Base-by-base conservation (phyloP, 2,888 invertebrate genomes). In the Silvanus unidentatus region DNA sequence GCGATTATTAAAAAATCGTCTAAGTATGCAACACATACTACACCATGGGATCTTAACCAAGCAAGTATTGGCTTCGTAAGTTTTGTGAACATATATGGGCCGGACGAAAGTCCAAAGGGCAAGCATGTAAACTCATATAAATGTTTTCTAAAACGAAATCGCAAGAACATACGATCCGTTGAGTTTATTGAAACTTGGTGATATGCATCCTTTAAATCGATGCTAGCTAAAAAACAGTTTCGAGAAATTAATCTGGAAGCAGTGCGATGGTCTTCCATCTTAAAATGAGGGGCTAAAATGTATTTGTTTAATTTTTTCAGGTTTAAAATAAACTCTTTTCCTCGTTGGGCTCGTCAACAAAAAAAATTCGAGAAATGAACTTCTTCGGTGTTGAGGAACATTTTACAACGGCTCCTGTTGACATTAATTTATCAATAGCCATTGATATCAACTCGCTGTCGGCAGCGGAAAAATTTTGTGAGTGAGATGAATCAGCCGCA, bases 141-240 rank as follows among this genome's bases (percentile, higher is more conserved):
- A 14, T 29, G 10, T 3, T 41, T 32, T 10, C 35, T 39, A 34
- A 32, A 41, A 2, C 4, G 3, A 34, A 41, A 41, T 16, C 30
- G 6, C 5, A 41, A 32, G 12, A 36, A 41, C 22, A 36, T 30
- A 9, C 11, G 6, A n/a, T 22, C 5, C 11, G 3, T 10, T 34
- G 35, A 5, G 5, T 41, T 2, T n/a, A 41, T 41, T 3, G 41
- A 15, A 15, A 32, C n/a, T 13, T 13, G 8, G 12, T 27, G 35
- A 41, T 41, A 41, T 6, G 41, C 41, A 34, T 41, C 41, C 13
- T 41, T 39, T 6, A 39, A 9, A 9, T 32, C 32, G 3, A 32
- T 32, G 10, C n/a, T 12, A 12, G 13, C 5, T n/a, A 32, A 12
- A 5, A 8, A 39, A 6, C 2, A 39, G 22, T 16, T 16, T 11